phyloP scores from a whole-genome alignment of 2,888 invertebrate genomes.

The Timema podura region DNA sequence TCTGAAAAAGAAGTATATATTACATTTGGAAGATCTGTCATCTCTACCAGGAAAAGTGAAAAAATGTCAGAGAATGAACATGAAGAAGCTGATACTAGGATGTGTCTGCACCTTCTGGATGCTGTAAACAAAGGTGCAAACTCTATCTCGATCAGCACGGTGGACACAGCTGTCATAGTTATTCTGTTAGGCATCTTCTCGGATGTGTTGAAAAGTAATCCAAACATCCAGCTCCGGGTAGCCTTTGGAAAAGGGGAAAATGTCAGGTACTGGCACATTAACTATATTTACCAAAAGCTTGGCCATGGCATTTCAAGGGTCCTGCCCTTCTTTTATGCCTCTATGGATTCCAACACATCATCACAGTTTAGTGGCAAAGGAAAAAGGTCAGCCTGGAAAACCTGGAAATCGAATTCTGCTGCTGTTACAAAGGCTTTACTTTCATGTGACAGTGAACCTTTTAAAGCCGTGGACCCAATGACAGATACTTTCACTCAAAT shows the following conservation, averaged over 20 bases:
- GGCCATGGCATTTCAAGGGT: too few species aligned
- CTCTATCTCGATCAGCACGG: not conserved
- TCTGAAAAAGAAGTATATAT: not conserved
- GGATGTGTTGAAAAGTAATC: not conserved
- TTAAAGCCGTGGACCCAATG: too few species aligned
- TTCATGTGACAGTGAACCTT: too few species aligned
- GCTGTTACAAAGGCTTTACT: too few species aligned
- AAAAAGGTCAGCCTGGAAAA: too few species aligned
- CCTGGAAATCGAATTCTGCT: too few species aligned
- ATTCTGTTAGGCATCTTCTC: not conserved
- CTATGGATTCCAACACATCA: too few species aligned
- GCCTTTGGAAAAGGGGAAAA: not conserved
- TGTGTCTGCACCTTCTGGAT: not conserved
- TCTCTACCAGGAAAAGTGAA: not conserved
- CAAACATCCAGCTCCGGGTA: not conserved
- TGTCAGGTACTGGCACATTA: not conserved
- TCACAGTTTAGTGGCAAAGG: too few species aligned
- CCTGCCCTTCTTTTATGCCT: too few species aligned
- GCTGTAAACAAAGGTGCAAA: not conserved
- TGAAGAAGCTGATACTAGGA: slow-evolving; percentile 1
- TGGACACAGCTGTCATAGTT: not conserved
- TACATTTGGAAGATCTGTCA: not conserved
- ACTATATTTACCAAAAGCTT: not conserved
- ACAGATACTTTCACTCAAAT: too few species aligned
- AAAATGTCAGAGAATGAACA: not conserved